Base-by-base conservation (phyloP, 1,140 invertebrate species). In the Hyposmocoma kahamanoa region DNA sequence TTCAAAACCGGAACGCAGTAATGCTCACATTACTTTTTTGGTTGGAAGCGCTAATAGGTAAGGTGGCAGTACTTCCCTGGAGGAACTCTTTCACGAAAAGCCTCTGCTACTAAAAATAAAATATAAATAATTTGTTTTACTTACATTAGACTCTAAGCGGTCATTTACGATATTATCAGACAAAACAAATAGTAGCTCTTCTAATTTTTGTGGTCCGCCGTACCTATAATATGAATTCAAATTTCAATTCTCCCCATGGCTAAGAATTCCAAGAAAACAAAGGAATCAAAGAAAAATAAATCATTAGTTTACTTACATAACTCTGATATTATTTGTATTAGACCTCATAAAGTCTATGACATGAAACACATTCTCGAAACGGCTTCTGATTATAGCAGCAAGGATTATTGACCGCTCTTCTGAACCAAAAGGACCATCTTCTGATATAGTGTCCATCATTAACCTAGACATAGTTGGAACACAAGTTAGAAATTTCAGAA, bases 321-420 rank as follows among this genome's bases (percentile, higher is more conserved):
- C 38, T 46, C 75, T 70, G 20, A 81, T 72, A 15, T 67, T 57
- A 15, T 44, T 47, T 4, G 70, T 67, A 5, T 57, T 36, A 10
- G 15, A 20, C n/a, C 32, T 30, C 1, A 79, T 46, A 18, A 79
- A 81, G 17, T 64, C 51, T 0, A 79, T 28, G 2, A 75, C 79
- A 3, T 45, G 21, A 6, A 26, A 8, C 4, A 67, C 57, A 30
- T 80, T 81, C 1, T 57, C 39, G 2, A 42, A 39, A 34, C 64
- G 68, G 20, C 64, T 56, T 20, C 58, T 61, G 4, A 58, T 66
- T 0, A 81, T 58, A 1, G 80, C 70, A 19, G 28, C 49, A 22
- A 78, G 78, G 39, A 84, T 78, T 44, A 53, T 72, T 0, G 42
- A 15, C 39, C 61, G 69, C 32, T 84, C 80, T 50, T 72, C 77